phyloP scores from a whole-genome alignment of 2,113 vertebrate genomes.

The Pogona vitticeps region DNA sequence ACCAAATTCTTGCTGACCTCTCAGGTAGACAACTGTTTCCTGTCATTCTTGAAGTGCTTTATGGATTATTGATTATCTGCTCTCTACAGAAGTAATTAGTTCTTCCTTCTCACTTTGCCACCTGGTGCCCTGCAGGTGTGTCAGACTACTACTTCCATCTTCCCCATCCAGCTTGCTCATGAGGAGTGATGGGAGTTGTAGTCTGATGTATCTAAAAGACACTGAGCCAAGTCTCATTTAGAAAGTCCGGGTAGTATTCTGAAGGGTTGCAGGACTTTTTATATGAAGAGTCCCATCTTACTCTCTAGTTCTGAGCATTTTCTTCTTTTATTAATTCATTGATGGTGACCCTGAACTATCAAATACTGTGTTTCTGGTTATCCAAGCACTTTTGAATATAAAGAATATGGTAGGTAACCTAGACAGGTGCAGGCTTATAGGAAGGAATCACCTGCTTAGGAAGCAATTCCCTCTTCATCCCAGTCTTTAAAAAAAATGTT shows the following conservation, averaged over 20 bases:
- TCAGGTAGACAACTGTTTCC: not conserved
- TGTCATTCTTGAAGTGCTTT: not conserved
- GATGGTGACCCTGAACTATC: not conserved
- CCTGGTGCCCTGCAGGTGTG: too few species aligned
- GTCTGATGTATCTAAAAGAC: too few species aligned
- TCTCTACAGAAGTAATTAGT: not conserved
- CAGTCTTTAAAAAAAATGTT: not conserved
- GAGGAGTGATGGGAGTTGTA: too few species aligned
- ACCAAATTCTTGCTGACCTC: not conserved
- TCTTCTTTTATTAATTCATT: not conserved
- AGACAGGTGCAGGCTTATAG: not conserved
- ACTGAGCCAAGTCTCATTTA: not conserved
- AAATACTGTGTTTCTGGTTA: not conserved
- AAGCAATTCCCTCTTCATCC: not conserved
- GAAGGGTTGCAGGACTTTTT: not conserved
- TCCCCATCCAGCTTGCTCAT: too few species aligned
- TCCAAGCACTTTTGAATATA: not conserved
- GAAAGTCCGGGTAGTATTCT: too few species aligned
- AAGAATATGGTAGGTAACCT: not conserved
- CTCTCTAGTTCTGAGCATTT: not conserved
- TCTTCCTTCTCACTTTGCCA: too few species aligned
- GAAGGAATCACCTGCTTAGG: not conserved
- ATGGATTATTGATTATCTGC: not conserved
- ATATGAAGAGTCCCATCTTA: not conserved
- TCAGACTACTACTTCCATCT: too few species aligned